These are phyloP conservation scores for Tilapia sparmanii DNA, from an alignment of 2,113 vertebrate genomes.

Conservation along the genomic window DNA sequence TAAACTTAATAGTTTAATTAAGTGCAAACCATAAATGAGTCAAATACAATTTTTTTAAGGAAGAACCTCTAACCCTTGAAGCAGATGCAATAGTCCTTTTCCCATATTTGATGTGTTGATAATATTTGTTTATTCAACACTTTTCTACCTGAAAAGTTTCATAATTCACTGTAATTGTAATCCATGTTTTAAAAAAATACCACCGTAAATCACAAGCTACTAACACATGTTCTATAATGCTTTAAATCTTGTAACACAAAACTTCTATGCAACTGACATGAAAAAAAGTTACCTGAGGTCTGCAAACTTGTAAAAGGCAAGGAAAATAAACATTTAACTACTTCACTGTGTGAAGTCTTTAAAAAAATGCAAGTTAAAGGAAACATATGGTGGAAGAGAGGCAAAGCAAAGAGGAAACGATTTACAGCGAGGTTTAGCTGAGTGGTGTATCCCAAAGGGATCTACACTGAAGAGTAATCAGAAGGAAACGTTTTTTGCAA, in stretches of 20 bases:
- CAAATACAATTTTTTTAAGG: background rate
- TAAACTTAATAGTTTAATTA: background rate
- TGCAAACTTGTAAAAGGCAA: background rate
- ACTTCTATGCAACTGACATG: background rate
- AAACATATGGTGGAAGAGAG: background rate
- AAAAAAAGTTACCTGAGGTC: background rate
- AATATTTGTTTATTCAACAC: background rate
- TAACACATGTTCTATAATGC: background rate
- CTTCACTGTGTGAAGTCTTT: background rate
- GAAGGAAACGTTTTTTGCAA: background rate
- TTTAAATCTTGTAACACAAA: background rate
- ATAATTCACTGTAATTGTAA: background rate
- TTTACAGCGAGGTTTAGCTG: background rate
- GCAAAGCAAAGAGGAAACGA: background rate
- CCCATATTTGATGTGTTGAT: background rate
- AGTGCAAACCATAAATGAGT: background rate
- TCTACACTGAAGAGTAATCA: background rate
- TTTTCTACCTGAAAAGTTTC: background rate
- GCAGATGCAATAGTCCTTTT: background rate
- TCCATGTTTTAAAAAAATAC: background rate
- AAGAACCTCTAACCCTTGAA: background rate
- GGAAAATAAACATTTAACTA: background rate
- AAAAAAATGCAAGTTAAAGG: background rate
- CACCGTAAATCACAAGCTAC: fast-evolving
- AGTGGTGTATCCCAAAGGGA: background rate